Evolutionary conservation across 2,113 vertebrate species (phyloP), one percentile per base, ranked within the genome.

Genomic region (Cebus imitator): DNA sequence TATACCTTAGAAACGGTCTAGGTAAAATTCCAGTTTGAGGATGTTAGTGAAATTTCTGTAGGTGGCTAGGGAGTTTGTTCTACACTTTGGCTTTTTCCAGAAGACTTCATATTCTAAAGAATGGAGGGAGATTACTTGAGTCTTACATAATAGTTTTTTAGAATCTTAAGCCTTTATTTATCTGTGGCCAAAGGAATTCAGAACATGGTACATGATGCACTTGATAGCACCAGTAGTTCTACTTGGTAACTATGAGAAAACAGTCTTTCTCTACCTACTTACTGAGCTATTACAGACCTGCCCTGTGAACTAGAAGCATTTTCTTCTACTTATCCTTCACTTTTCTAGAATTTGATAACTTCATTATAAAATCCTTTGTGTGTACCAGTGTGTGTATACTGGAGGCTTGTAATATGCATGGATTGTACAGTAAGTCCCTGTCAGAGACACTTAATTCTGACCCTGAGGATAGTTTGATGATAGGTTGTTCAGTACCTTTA

Each of bases 21-120:
- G 66, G 68, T 89, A 83, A 96, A 90, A 90, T 97, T 95, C 25
- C 61, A 75, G 23, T 93, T 94, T 96, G 79, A 90, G 95, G 55
- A n/a, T 93, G 85, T 11, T 89, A 87, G 45, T 84, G 23, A 93
- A 75, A 78, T 90, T 96, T 93, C 45, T 92, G 1, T 72, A 61
- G 40, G 30, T 92, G 37, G 37, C 86, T 76, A 13, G 40, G 8
- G 55, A 90, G n/a, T 82, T 95, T 82, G 20, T 87, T 83, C 79
- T 82, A 25, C 17, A 94, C 55, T 84, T 92, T 68, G 45, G 32
- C n/a, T 81, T 91, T 97, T 96, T 81, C 23, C 30, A 48, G 90
- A 35, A 85, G 50, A 90, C 18, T 94, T 96, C 20, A 20, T 80
- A 73, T 86, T 97, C 30, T 61, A 16, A 91, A 88, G 32, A 95